Evolutionary conservation across 1,140 invertebrate genomes (phyloP).

Genomic region (Meloidogyne exigua): DNA sequence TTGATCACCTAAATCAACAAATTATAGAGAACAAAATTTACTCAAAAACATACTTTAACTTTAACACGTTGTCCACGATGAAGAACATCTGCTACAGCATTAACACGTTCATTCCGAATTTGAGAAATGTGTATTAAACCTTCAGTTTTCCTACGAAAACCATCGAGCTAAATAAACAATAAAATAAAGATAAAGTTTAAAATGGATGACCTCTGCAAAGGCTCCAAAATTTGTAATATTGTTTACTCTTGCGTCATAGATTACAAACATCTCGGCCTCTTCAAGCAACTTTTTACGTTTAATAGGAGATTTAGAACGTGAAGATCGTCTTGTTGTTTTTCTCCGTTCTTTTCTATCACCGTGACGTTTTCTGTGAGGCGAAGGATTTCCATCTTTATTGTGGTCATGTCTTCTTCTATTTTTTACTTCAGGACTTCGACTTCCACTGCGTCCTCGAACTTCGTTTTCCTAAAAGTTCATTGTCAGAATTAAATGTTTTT

Average conservation of each 20-base stretch:
- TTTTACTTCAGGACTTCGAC: slow-evolving; percentile 20
- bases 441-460: slow-evolving; percentile 11
- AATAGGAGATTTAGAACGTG: slow-evolving; percentile 57
- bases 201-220: slow-evolving; percentile 76
- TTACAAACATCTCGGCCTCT: slow-evolving; percentile 70
- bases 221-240: slow-evolving; percentile 95
- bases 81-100: slow-evolving; percentile 89
- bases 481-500: slow-evolving; percentile 13
- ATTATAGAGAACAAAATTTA: slow-evolving; percentile 63
- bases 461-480: not conserved
- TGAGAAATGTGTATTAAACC: slow-evolving; percentile 97
- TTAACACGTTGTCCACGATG: slow-evolving; percentile 76
- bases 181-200: slow-evolving; percentile 14
- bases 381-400: not conserved
- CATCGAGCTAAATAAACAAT: slow-evolving; percentile 71
- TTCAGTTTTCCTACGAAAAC: slow-evolving; percentile 80
- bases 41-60: slow-evolving; percentile 74
- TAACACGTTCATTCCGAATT: slow-evolving; percentile 83
- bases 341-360: not conserved
- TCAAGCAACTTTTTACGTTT: slow-evolving; percentile 60
- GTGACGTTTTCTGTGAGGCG: not conserved
- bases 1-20: slow-evolving; percentile 74
- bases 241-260: slow-evolving; percentile 88
- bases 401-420: slow-evolving; percentile 17
- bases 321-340: slow-evolving; percentile 20